These are phyloP conservation scores for Drosophila imparisetae DNA, from an alignment of 2,888 invertebrate genomes.

Conservation along the genomic window DNA sequence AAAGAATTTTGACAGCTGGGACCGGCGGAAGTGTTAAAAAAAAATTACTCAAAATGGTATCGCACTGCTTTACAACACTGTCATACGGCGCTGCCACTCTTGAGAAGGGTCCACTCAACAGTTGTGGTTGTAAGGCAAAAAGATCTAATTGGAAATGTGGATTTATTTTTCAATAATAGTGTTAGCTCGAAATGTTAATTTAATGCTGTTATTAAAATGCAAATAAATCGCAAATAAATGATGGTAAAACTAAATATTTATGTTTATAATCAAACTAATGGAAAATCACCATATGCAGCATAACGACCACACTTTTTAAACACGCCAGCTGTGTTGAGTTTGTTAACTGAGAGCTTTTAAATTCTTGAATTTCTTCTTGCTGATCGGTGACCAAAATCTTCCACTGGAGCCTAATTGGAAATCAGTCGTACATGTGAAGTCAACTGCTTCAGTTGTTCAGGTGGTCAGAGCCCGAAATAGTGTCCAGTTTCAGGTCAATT, in stretches of 20 bases:
- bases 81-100: neutral
- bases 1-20: slow-evolving; percentile 83
- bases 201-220: neutral
- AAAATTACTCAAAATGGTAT: slow-evolving; percentile 34
- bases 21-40: slow-evolving; percentile 77
- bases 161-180: neutral
- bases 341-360: slow-evolving; percentile 48
- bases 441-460: slow-evolving; percentile 55
- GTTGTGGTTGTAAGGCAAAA: slow-evolving; percentile 1
- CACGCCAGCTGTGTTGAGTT: slow-evolving; percentile 43
- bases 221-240: neutral
- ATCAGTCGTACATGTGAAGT: slow-evolving; percentile 60
- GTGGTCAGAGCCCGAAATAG: slow-evolving; percentile 15
- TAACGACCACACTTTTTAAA: slow-evolving; percentile 33
- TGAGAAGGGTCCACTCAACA: slow-evolving; percentile 12
- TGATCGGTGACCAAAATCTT: slow-evolving; percentile 44
- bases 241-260: neutral
- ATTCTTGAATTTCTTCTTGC: slow-evolving; percentile 45
- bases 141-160: neutral
- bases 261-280: slow-evolving; percentile 1
- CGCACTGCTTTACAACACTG: slow-evolving; percentile 28
- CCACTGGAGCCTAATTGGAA: slow-evolving; percentile 53
- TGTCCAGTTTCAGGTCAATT: slow-evolving; percentile 49
- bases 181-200: neutral
- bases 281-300: slow-evolving; percentile 12